A percentile compares a stretch with the other conserved stretches of the same genome.
Conservation (phyloP, 2,113 vertebrate species). For the Ranitomeya imitator region DNA sequence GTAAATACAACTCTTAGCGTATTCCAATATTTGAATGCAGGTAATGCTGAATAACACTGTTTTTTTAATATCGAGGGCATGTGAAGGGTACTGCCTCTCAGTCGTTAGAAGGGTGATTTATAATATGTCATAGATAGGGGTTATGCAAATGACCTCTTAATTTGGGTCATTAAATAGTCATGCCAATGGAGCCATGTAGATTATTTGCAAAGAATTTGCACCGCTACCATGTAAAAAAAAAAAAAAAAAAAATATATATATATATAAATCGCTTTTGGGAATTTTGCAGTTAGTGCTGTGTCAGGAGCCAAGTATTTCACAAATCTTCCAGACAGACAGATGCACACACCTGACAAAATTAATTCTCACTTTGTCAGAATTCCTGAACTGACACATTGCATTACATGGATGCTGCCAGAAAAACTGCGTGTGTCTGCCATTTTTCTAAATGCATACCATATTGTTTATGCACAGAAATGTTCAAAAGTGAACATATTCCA, state of each 20-base stretch:
- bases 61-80: conserved; percentile 13
- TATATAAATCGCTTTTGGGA: conserved; percentile 6
- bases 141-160: conserved; percentile 53
- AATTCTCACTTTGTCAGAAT: conserved; percentile 55
- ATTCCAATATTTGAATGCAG: conserved; percentile 18
- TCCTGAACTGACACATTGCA: conserved; percentile 39
- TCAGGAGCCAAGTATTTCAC: conserved; percentile 57
- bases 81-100: conserved; percentile 37
- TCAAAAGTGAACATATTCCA: conserved; percentile 4
- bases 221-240: conserved; percentile 35
- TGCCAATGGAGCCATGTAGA: conserved; percentile 32
- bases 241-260: too few relatives aligned
- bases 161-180: conserved; percentile 47
- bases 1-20: background rate
- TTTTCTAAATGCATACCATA: conserved; percentile 17
- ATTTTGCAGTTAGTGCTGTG: conserved; percentile 43
- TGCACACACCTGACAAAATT: conserved; percentile 54
- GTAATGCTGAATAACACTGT: background rate
- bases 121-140: conserved; percentile 49
- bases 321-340: conserved; percentile 51
- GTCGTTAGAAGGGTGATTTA: conserved; percentile 44
- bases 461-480: background rate
- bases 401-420: conserved; percentile 47
- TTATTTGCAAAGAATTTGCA: conserved; percentile 41
- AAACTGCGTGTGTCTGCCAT: conserved; percentile 25